phyloP scores from a whole-genome alignment of 2,113 vertebrate species.

The Gambusia holbrooki region DNA sequence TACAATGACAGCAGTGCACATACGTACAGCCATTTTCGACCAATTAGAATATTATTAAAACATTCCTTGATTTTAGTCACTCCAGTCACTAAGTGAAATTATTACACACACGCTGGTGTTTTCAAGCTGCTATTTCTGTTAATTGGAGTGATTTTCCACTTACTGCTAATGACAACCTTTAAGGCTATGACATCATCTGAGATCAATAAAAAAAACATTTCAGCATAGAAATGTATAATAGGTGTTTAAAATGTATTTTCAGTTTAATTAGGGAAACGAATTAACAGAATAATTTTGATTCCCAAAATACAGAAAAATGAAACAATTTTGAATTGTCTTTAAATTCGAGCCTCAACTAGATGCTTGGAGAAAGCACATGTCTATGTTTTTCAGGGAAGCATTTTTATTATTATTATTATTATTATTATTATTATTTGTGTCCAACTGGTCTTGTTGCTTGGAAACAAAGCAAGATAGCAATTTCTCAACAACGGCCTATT shows the following conservation, averaged over 20 bases:
- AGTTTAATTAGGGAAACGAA: no score
- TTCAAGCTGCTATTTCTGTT: not conserved
- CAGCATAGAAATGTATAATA: not conserved
- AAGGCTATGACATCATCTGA: not conserved
- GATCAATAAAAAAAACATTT: not conserved
- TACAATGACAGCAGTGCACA: not conserved
- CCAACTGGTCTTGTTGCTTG: not conserved
- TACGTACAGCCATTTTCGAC: not conserved
- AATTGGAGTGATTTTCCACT: no score
- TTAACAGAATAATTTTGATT: no score
- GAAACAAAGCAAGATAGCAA: constrained; percentile 3
- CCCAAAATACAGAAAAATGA: no score
- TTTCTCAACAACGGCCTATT: not conserved
- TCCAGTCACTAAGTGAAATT: no score
- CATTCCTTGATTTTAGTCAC: not conserved
- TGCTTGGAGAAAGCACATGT: no score
- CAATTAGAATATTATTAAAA: not conserved
- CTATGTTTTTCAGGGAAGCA: no score
- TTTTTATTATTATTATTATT: not conserved
- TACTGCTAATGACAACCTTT: not conserved
- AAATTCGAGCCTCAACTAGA: no score
- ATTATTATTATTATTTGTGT: not conserved
- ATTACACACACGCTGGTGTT: not conserved
- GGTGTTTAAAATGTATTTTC: no score
- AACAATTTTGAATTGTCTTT: no score